Evolutionary conservation across 2,888 invertebrate species (phyloP).

Genomic region (Drosophila recens): DNA sequence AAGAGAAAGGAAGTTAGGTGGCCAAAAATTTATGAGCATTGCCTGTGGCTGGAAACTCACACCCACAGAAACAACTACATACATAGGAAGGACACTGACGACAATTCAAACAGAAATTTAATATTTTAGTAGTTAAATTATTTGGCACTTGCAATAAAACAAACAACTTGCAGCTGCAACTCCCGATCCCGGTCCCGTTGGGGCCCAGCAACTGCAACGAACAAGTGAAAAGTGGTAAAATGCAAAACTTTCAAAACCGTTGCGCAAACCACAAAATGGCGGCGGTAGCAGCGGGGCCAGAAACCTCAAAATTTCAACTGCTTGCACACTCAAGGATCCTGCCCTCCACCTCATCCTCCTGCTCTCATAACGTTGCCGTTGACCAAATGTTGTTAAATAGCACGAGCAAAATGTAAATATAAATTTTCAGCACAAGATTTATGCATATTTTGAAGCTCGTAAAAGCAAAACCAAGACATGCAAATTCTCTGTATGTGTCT

Average conservation of each 20-base stretch:
- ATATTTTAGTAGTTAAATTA: conserved; percentile 82
- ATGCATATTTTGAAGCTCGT: conserved; percentile 76
- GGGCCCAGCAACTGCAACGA: conserved; percentile 33
- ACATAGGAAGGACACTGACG: conserved; percentile 50
- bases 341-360: neutral
- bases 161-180: conserved; percentile 69
- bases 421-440: conserved; percentile 77
- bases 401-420: conserved; percentile 81
- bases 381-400: conserved; percentile 82
- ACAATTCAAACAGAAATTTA: conserved; percentile 81
- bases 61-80: conserved; percentile 16
- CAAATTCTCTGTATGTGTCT: conserved; percentile 29
- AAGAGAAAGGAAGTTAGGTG: conserved; percentile 16
- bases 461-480: conserved; percentile 46
- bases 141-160: conserved; percentile 81
- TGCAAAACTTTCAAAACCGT: conserved; percentile 72
- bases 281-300: conserved; percentile 11
- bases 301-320: conserved; percentile 62
- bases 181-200: neutral
- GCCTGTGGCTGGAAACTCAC: conserved; percentile 38
- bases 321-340: conserved; percentile 22
- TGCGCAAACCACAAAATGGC: conserved; percentile 61
- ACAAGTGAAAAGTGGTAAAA: conserved; percentile 77
- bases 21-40: conserved; percentile 68
- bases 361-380: conserved; percentile 39